Conservation (phyloP, 2,888 invertebrate species). For the Pemphredon lugubris region DNA sequence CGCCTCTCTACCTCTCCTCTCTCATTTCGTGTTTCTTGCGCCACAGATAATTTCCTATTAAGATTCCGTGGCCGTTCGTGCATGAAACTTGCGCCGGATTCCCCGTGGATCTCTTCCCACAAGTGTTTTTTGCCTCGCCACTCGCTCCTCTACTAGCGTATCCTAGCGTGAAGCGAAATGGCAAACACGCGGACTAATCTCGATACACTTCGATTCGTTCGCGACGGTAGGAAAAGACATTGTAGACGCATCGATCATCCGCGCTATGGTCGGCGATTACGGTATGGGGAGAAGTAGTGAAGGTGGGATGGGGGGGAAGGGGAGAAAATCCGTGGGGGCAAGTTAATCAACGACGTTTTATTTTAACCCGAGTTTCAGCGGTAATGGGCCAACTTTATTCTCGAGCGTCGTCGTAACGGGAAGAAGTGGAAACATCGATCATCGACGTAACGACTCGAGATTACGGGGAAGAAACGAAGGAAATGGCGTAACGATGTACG, state of each 20-base stretch:
- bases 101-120: constrained; percentile 32
- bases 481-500: too few relatives aligned
- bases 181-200: constrained; percentile 16
- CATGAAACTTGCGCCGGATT: constrained; percentile 58
- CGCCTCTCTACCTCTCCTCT: constrained; percentile 8
- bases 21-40: constrained; percentile 26
- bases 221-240: not conserved
- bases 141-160: constrained; percentile 23
- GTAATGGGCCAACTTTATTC: too few relatives aligned
- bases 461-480: too few relatives aligned
- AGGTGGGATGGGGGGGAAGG: too few relatives aligned
- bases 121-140: constrained; percentile 3
- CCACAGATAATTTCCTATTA: constrained; percentile 77
- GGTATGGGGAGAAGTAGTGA: too few relatives aligned
- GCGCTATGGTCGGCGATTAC: too few relatives aligned
- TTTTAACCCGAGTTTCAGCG: too few relatives aligned
- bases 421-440: too few relatives aligned
- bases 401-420: too few relatives aligned
- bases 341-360: too few relatives aligned
- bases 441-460: too few relatives aligned
- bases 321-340: too few relatives aligned
- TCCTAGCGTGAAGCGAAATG: constrained; percentile 45
- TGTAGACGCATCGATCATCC: not conserved
- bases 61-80: constrained; percentile 77
- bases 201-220: constrained; percentile 2